phyloP scores from a whole-genome alignment of 2,797 vertebrate species.

The Gephyroberyx darwinii region DNA sequence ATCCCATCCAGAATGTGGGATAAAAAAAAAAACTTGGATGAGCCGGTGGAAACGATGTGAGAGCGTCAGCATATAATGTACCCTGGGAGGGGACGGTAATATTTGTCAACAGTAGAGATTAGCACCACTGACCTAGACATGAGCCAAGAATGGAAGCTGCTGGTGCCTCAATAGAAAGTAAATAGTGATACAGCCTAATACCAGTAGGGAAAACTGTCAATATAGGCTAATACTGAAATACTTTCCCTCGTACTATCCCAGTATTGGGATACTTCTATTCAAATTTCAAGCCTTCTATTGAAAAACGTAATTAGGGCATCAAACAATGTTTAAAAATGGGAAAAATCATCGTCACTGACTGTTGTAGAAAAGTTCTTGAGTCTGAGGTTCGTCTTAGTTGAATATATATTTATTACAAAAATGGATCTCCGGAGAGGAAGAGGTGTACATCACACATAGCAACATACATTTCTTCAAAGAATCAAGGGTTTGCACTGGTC shows the following conservation, averaged over 20 bases:
- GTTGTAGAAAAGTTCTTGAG: too few relatives aligned
- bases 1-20: constrained; percentile 1
- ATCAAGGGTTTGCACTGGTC: too few relatives aligned
- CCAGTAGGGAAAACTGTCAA: background rate
- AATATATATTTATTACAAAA: too few relatives aligned
- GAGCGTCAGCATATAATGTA: background rate
- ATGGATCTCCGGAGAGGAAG: too few relatives aligned
- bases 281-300: background rate
- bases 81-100: background rate
- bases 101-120: constrained; percentile 48
- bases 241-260: background rate
- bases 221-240: background rate
- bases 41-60: constrained; percentile 4
- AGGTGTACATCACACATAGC: too few relatives aligned
- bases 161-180: background rate
- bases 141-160: too few relatives aligned
- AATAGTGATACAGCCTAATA: background rate
- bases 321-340: background rate
- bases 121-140: constrained; percentile 24
- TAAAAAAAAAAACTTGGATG: background rate
- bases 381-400: too few relatives aligned
- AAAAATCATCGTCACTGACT: background rate
- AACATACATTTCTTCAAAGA: too few relatives aligned
- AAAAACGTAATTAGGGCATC: background rate
- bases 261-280: background rate